These are phyloP conservation scores for Poecilia wingei DNA, from an alignment of 2,797 vertebrate species.

Conservation along the genomic window DNA sequence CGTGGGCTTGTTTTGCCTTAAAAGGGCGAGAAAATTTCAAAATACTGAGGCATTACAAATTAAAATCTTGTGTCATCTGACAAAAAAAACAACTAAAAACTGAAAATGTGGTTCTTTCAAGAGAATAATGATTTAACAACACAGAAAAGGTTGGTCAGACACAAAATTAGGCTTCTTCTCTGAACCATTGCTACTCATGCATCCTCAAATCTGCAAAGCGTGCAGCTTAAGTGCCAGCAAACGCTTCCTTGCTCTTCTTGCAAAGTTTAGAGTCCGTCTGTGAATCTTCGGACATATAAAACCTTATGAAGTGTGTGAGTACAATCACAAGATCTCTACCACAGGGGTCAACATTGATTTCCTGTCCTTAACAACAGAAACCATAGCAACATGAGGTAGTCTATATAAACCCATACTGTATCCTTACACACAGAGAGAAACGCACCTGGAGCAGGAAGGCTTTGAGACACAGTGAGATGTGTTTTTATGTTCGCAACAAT, in stretches of 20 bases:
- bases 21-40: neutral
- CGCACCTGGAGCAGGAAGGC: conserved; percentile 13
- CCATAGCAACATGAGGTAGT: conserved; percentile 53
- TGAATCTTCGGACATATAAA: conserved; percentile 24
- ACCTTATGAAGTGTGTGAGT: conserved; percentile 1
- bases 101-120: neutral
- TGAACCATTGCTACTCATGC: neutral
- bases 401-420: conserved; percentile 34
- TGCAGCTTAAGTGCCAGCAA: conserved; percentile 17
- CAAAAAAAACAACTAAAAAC: neutral
- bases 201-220: conserved; percentile 31
- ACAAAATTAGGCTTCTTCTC: neutral
- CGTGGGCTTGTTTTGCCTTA: neutral
- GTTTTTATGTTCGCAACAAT: conserved; percentile 30
- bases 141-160: neutral
- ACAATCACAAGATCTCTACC: conserved; percentile 48
- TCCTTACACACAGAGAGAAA: neutral
- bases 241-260: conserved; percentile 39
- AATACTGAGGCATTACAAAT: neutral
- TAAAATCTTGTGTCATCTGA: neutral
- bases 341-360: conserved; percentile 62
- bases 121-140: neutral
- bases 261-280: conserved; percentile 23
- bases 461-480: conserved; percentile 1
- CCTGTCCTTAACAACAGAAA: conserved; percentile 48